These are phyloP conservation scores for Rhinella marina DNA, from an alignment of 2,797 vertebrate genomes.

Conservation along the genomic window DNA sequence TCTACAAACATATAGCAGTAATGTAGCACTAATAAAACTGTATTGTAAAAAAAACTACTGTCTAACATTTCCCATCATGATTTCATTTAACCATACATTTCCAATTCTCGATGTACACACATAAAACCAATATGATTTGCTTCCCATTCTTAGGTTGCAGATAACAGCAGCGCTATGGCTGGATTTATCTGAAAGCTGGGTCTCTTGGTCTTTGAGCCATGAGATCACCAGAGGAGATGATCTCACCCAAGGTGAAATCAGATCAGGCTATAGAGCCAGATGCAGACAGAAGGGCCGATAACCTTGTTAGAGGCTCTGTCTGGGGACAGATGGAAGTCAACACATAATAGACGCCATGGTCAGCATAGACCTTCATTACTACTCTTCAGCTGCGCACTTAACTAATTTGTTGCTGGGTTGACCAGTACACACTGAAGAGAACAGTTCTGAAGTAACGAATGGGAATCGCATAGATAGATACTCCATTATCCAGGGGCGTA, in stretches of 20 bases:
- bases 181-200: not conserved
- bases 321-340: constrained; percentile 38
- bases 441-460: not conserved
- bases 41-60: too few relatives aligned
- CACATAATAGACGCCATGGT: constrained; percentile 22
- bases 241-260: constrained; percentile 59
- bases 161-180: not conserved
- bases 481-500: not conserved
- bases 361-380: constrained; percentile 26
- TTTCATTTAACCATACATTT: not conserved
- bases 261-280: constrained; percentile 55
- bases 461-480: not conserved
- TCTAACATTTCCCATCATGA: too few relatives aligned
- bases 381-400: not conserved
- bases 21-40: too few relatives aligned
- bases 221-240: constrained; percentile 55
- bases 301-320: constrained; percentile 56
- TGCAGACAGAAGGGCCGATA: constrained; percentile 49
- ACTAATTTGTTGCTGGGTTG: constrained; percentile 11
- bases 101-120: not conserved
- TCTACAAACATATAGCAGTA: too few relatives aligned
- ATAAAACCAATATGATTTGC: not conserved
- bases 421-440: not conserved
- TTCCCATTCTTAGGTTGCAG: not conserved
- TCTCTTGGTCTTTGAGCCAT: constrained; percentile 10